Conservation (phyloP, 2,113 vertebrate species). For the Uria lomvia region DNA sequence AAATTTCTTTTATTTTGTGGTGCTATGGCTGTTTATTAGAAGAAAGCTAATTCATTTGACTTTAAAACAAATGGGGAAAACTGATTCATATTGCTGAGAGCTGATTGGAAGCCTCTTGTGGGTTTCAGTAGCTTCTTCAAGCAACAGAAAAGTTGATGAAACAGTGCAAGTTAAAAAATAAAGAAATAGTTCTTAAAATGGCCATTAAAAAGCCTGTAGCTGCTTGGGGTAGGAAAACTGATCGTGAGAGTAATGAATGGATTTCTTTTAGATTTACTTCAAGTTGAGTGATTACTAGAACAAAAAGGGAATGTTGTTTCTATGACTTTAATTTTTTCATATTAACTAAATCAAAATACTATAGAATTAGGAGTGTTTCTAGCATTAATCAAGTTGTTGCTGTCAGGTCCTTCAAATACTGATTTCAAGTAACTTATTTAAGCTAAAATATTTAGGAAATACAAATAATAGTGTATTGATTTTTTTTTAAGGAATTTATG, state of each 20-base stretch:
- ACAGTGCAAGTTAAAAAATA: background rate
- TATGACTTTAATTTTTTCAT: background rate
- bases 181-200: background rate
- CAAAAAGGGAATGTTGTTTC: background rate
- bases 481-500: background rate
- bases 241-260: background rate
- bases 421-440: background rate
- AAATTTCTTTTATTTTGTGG: background rate
- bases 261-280: background rate
- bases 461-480: background rate
- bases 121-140: background rate
- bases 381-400: background rate
- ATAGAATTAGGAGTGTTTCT: background rate
- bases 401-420: background rate
- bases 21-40: background rate
- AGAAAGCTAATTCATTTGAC: background rate
- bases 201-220: background rate
- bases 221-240: background rate
- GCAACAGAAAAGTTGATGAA: background rate
- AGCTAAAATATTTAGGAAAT: background rate
- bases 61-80: background rate
- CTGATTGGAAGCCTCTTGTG: background rate
- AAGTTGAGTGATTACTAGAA: background rate
- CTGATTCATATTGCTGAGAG: background rate
- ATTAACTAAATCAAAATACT: background rate